Evolutionary conservation across 2,888 invertebrate species (phyloP), one percentile per base, ranked within the genome.

Genomic region (Lasioglossum zephyrum): DNA sequence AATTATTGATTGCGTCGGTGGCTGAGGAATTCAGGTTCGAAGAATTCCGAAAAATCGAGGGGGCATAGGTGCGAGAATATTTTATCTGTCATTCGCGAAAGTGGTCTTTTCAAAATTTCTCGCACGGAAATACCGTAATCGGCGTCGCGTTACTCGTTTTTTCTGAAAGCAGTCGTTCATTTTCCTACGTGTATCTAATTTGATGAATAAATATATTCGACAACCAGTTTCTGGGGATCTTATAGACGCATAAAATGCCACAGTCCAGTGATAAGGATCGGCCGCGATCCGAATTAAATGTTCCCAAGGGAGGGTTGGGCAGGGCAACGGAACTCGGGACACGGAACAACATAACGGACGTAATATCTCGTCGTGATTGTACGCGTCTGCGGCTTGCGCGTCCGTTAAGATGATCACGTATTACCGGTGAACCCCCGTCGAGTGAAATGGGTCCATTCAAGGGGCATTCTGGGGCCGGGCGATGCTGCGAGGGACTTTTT

Each of bases 391-490:
- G 78, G 87, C 89, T 82, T 73, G 80, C 85, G 49, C 83, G 90
- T 87, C 82, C 87, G 87, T 90, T 84, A 82, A 87, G 91, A 90
- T 86, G 89, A 89, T 90, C 89, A 82, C 91, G 90, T 84, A 88
- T 90, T 90, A 90, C 89, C 87, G 88, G 82, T 82, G 88, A 88
- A 87, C 88, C 89, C 91, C 90, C 84, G 89, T 63, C n/a, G 91
- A 84, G 90, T 69, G 88, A 90, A 90, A 89, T 89, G 90, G 89
- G 87, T 87, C 88, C 90, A 89, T 90, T 90, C 85, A 81, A 88
- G 85, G 83, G 85, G 69, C 83, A 88, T 87, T 88, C 86, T 82
- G 87, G 77, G 31, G 36, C 66, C 87, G 77, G 83, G 72, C 82
- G 85, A 75, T 75, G 78, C 82, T 53, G 70, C 84, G 49, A 82